Conservation (phyloP, 1,140 invertebrate species). For the Oppia nitens region DNA sequence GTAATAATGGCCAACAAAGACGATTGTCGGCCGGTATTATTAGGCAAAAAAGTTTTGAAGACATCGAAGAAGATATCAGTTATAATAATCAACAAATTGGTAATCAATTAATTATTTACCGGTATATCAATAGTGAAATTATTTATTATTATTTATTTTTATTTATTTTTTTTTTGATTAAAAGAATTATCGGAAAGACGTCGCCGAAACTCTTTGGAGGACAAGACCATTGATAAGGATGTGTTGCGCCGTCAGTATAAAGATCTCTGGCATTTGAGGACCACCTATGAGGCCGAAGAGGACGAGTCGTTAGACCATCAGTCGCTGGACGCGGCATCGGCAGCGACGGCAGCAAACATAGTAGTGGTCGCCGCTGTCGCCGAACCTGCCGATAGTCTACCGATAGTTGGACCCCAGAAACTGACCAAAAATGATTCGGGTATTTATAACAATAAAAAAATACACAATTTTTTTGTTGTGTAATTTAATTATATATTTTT, state of each 20-base stretch:
- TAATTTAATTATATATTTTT: not conserved
- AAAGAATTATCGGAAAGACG: not conserved
- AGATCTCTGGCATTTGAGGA: conserved; percentile 10
- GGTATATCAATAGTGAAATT: not conserved
- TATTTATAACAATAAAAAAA: not conserved
- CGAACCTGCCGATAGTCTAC: not conserved
- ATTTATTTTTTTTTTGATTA: too few species aligned
- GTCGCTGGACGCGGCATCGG: too few species aligned
- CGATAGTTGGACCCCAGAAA: not conserved
- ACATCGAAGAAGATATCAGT: conserved; percentile 3
- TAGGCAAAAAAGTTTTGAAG: conserved; percentile 9
- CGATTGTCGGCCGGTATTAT: not conserved
- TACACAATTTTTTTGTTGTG: not conserved
- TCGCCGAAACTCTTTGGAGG: not conserved
- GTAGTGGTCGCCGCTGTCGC: not conserved
- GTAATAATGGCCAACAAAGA: too few species aligned
- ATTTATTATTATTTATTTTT: not conserved
- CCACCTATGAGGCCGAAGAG: conserved; percentile 9
- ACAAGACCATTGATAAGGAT: not conserved
- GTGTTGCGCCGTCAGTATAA: not conserved
- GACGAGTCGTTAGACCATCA: not conserved
- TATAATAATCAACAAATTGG: not conserved
- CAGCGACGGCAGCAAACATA: not conserved
- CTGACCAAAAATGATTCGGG: not conserved
- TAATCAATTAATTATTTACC: not conserved